Base-by-base conservation (phyloP, 1,140 invertebrate species). In the Atta colombica region DNA sequence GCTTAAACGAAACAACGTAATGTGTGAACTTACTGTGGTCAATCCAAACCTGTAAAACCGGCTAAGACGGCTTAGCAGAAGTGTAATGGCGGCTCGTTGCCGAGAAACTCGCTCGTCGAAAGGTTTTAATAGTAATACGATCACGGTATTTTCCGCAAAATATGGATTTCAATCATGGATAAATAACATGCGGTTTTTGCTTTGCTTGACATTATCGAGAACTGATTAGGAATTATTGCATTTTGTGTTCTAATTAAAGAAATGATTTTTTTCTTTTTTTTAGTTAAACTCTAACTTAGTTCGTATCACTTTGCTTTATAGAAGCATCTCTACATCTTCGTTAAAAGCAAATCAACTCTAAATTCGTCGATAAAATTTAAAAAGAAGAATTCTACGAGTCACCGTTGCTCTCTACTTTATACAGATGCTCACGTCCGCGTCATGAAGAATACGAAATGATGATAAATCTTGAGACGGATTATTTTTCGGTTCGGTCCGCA, bases 31-130 rank as follows among this genome's bases (percentile, higher is more conserved):
- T 84, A 84, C 80, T 84, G 69, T 87, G 87, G 84, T 89, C 90
- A 91, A 89, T 89, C 89, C 84, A 74, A 91, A 91, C 91, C 91
- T 90, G 91, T 89, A 91, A 90, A 91, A 91, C 91, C 91, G 91
- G 91, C 91, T 90, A 85, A 90, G 82, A 87, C 77, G 60, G 63
- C 77, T 77, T 89, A 35, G 84, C 75, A 31, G 78, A 60, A 77
- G 60, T 75, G 49, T 82, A 90, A 91, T 91, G 87, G 82, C 77
- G 88, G 90, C 85, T 91, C 88, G 86, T 80, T 69, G 66, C 86
- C 66, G 75, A 89, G 88, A 90, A 90, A 91, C 90, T 91, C 51
- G 90, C 89, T 90, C 90, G 90, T 90, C 80, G 84, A 81, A 72
- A 85, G 86, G 80, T 63, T 49, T 84, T 69, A 61, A 84, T 74